Evolutionary conservation across 2,888 invertebrate genomes (phyloP).

Genomic region (Drosophila neutralis): DNA sequence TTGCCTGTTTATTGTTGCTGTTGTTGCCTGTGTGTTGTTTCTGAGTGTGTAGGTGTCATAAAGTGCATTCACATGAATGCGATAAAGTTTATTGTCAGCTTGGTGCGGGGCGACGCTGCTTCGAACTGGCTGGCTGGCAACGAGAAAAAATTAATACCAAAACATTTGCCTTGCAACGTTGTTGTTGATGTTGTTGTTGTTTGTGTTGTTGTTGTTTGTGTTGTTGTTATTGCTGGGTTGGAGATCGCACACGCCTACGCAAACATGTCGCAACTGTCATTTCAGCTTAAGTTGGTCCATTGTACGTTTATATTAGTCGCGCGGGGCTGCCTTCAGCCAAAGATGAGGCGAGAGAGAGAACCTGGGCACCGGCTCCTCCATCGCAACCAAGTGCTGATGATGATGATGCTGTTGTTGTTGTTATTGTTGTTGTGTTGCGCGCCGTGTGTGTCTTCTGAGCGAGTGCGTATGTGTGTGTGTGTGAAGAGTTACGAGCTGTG

Average conservation of each 20-base stretch:
- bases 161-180: conserved; percentile 65
- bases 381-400: conserved; percentile 39
- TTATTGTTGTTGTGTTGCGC: conserved; percentile 21
- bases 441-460: conserved; percentile 47
- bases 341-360: conserved; percentile 19
- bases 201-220: conserved; percentile 42
- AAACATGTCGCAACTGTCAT: conserved; percentile 84
- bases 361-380: conserved; percentile 36
- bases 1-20: background rate
- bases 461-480: conserved; percentile 12
- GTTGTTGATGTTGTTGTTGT: conserved; percentile 25
- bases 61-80: conserved; percentile 80
- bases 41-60: conserved; percentile 75
- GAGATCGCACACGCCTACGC: conserved; percentile 83
- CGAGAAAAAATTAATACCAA: conserved; percentile 79
- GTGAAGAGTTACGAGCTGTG: conserved; percentile 75
- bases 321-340: conserved; percentile 55
- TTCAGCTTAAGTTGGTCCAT: conserved; percentile 83
- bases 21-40: background rate
- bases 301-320: conserved; percentile 84
- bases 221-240: conserved; percentile 53
- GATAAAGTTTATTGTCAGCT: conserved; percentile 82
- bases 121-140: conserved; percentile 40
- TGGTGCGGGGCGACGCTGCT: conserved; percentile 33
- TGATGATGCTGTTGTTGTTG: conserved; percentile 24